Base-by-base conservation (phyloP, 2,113 vertebrate species). In the Hemiscyllium ocellatum region DNA sequence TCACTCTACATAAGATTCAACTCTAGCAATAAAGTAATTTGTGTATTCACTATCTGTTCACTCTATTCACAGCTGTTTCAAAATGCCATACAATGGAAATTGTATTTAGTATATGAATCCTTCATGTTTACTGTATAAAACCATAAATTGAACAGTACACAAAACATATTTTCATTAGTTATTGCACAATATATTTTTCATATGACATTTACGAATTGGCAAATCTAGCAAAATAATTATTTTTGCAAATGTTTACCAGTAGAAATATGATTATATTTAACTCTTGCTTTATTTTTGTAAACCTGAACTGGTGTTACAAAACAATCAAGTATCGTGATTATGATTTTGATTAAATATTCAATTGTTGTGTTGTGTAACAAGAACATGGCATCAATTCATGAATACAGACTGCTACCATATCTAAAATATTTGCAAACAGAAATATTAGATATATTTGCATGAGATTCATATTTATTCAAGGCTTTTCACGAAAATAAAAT, bases 1-100 rank as follows among this genome's bases (percentile, higher is more conserved):
- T 95, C 94, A 95, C 94, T 95, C 94, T 47, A 52, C 69, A 95
- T 95, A 95, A 95, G 69, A 95, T 68, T 94, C 93, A 94, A 94
- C 93, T 94, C 37, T 70, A 26, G 68, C 68, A 95, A 33, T 72
- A 95, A 47, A 69, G 52, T 76, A 95, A 50, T 13, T 22, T 19
- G 26, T 52, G 72, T 52, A 95, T 95, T 95, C 66, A 95, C 94
- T 76, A 33, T 69, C 50, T 72, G 72, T 42, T 50, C 56, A 61
- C 56, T 61, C 56, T 61, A 61, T 10, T 61, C 56, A 61, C 56
- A n/a, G n/a, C 37, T 29, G 22, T 95, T 95, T 95, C 26, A 72
- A 72, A 70, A 95, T 29, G 42, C 94, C 42, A 52, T 76, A 61
- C 72, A 29, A 76, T 76, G 26, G 72, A 52, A 95, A 72, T 72